phyloP scores from a whole-genome alignment of 2,113 vertebrate species.

The Calonectris borealis region DNA sequence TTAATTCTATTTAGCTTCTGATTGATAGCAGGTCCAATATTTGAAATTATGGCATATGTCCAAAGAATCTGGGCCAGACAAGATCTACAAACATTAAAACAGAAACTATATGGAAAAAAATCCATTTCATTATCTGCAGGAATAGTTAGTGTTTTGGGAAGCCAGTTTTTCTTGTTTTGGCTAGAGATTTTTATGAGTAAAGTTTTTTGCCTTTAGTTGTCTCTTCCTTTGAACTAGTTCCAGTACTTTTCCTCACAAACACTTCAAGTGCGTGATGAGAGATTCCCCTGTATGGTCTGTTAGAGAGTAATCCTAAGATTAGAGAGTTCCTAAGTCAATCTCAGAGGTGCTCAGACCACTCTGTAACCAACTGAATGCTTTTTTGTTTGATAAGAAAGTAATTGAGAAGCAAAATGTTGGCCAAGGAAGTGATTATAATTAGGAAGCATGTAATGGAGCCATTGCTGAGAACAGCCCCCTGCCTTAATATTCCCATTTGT shows the following conservation, averaged over 20 bases:
- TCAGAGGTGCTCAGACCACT: not conserved
- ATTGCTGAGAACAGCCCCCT: not conserved
- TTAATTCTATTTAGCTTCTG: not conserved
- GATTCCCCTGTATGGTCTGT: not conserved
- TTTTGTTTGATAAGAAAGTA: not conserved
- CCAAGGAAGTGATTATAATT: not conserved
- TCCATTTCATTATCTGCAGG: not conserved
- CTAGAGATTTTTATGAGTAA: not conserved
- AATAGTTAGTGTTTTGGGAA: not conserved
- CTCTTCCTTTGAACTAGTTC: not conserved
- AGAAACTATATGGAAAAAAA: not conserved
- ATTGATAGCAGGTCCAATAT: not conserved
- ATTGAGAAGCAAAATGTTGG: rapidly evolving
- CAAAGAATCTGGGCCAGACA: not conserved
- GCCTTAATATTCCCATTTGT: not conserved
- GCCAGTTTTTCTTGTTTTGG: not conserved
- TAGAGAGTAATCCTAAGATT: not conserved
- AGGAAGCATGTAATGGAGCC: not conserved
- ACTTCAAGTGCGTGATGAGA: not conserved
- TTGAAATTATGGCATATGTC: not conserved
- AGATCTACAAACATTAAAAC: not conserved
- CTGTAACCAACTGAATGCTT: not conserved
- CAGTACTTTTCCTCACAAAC: not conserved
- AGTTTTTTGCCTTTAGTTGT: not conserved
- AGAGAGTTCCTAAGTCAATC: not conserved